Base-by-base conservation (phyloP, 2,888 invertebrate genomes). In the Invenusta paracnida region DNA sequence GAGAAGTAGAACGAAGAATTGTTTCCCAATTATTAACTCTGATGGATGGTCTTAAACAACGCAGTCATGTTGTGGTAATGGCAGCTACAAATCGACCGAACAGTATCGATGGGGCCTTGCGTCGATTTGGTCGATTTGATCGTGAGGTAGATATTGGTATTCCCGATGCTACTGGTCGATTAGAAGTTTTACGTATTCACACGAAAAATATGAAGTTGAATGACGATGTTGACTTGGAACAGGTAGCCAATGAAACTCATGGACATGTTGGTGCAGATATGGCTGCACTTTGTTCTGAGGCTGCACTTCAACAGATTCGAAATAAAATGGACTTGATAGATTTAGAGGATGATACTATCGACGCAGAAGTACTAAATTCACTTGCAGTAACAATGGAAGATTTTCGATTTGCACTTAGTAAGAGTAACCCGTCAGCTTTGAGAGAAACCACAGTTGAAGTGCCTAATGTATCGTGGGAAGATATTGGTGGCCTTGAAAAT, bases 241-340 rank as follows among this genome's bases (percentile, higher is more conserved):
- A 90, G 90, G 89, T 91, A 82, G 92, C 98, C 0, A 96, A 96
- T 0, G 99, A 99, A 92, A 96, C 97, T 84, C 99, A 99, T 92
- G 99, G 99, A 67, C 98, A 98, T 92, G 99, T 99, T 31, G 99
- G 99, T 89, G 98, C 99, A 82, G 99, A 99, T 93, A 93, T 99
- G 91, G 99, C 99, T 17, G 98, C 98, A 0, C 93, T 99, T 86
- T 99, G 99, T 93, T 98, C 98, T 0, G 99, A 99, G 93, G 97
- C 99, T 66, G 99, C 99, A 28, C 93, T 99, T 84, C 99, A 99
- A 92, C 99, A 99, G 92, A 99, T 99, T 92, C 94, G 99, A 89
- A 99, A 99, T 93, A 99, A 99, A 93, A 99, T 99, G 99, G 99
- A 99, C 92, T 94, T 99, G 85, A 99, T 99, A 90, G 99, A 99